A percentile compares a stretch with the other conserved stretches of the same genome.
phyloP scores from a whole-genome alignment of 2,888 invertebrate genomes.

The Zootermopsis nevadensis region DNA sequence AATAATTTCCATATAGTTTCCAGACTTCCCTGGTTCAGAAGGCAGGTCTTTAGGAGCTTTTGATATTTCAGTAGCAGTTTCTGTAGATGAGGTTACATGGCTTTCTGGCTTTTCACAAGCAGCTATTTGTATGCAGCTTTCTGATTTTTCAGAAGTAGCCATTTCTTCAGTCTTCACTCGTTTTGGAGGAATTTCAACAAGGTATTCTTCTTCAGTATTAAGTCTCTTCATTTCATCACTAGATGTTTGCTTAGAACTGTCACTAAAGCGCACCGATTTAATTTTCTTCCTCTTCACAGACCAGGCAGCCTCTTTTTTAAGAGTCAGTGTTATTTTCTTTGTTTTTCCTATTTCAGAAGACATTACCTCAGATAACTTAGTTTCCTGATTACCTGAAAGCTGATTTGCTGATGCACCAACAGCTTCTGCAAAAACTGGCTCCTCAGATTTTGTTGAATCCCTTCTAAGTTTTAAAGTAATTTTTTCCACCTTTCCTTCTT shows the following conservation, averaged over 20 bases:
- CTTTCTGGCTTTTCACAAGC: neutral
- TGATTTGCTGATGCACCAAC: neutral
- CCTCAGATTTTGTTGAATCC: constrained; percentile 37
- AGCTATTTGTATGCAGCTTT: too few relatives aligned
- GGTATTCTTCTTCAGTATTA: neutral
- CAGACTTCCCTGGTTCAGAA: neutral
- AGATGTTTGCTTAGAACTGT: neutral
- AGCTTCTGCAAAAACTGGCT: neutral
- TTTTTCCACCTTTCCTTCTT: constrained; percentile 63
- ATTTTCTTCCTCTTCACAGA: constrained; percentile 48
- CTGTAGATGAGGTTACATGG: neutral
- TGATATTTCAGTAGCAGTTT: neutral
- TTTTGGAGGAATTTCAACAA: neutral
- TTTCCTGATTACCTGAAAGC: constrained; percentile 31
- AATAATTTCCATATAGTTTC: neutral
- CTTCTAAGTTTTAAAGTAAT: constrained; percentile 50
- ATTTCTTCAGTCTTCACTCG: constrained; percentile 15
- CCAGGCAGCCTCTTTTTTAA: constrained; percentile 52
- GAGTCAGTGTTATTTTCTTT: constrained; percentile 51
- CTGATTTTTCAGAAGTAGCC: neutral
- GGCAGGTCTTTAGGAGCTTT: too few relatives aligned
- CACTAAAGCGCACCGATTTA: constrained; percentile 3
- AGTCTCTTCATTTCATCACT: neutral
- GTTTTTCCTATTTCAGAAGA: constrained; percentile 37
- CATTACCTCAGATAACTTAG: neutral